These are phyloP conservation scores for Sinotaia quadrata DNA, from an alignment of 2,888 invertebrate genomes.

Conservation along the genomic window DNA sequence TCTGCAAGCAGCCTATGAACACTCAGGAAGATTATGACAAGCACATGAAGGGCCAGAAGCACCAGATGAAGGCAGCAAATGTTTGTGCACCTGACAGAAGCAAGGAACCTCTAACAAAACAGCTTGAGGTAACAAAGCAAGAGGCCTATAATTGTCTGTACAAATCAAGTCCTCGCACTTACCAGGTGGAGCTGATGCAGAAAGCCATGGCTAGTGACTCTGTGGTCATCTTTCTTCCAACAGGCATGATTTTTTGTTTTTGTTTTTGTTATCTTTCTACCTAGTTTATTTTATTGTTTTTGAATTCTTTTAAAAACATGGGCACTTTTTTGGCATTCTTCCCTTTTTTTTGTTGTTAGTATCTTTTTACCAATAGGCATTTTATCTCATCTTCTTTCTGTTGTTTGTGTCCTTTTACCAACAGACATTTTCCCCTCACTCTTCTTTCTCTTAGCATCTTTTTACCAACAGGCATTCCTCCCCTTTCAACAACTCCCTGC, in stretches of 20 bases:
- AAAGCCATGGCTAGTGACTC: slow-evolving; percentile 56
- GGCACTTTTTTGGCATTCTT: neutral
- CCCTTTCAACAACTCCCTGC: too few relatives aligned
- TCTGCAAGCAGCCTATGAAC: slow-evolving; percentile 52
- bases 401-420: too few relatives aligned
- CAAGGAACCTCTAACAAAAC: slow-evolving; percentile 18
- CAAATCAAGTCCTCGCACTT: slow-evolving; percentile 47
- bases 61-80: slow-evolving; percentile 46
- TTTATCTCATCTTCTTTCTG: too few relatives aligned
- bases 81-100: slow-evolving; percentile 39
- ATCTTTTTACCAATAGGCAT: neutral
- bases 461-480: too few relatives aligned
- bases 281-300: neutral
- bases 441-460: too few relatives aligned
- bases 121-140: neutral
- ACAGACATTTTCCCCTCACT: too few relatives aligned
- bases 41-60: slow-evolving; percentile 52
- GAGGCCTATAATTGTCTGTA: slow-evolving; percentile 32
- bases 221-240: slow-evolving; percentile 61
- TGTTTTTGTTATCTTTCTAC: neutral
- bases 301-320: neutral
- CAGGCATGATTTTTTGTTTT: slow-evolving; percentile 48
- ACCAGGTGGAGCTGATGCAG: slow-evolving; percentile 59
- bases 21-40: slow-evolving; percentile 44
- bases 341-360: neutral